Evolutionary conservation across 2,888 invertebrate genomes (phyloP).

Genomic region (Ormyrus labotus): DNA sequence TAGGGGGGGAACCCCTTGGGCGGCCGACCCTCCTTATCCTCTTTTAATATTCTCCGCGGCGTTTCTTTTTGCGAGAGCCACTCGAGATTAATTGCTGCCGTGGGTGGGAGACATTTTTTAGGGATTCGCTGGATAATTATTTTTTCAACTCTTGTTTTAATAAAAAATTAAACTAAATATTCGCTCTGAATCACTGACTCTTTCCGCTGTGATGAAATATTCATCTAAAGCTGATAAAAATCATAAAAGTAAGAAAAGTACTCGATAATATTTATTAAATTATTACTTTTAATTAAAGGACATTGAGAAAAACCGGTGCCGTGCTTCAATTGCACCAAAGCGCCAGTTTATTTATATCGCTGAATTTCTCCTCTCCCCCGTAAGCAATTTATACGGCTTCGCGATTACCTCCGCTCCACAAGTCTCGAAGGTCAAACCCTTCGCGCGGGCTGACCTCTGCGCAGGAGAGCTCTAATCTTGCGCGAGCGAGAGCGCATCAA

Average conservation of each 20-base stretch:
- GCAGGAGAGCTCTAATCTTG: conserved; percentile 18
- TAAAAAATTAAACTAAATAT: no score
- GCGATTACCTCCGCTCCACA: conserved; percentile 4
- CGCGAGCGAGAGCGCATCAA: conserved; percentile 10
- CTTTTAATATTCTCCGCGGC: neutral
- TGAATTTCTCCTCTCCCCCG: neutral
- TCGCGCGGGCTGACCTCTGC: no score
- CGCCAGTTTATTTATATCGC: no score
- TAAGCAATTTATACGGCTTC: neutral
- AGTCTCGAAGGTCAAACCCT: neutral
- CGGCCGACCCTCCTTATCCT: neutral
- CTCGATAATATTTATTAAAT: no score
- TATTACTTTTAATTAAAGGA: no score
- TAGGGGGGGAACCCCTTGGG: neutral
- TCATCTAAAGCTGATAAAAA: no score
- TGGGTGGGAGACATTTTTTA: no score
- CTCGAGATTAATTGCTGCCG: neutral
- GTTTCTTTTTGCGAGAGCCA: neutral
- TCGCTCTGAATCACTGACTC: no score
- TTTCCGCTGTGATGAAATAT: no score
- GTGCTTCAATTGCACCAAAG: no score
- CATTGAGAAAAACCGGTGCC: no score
- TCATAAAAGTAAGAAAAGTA: no score
- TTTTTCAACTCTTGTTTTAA: neutral
- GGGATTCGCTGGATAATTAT: neutral